These are phyloP conservation scores for Muntiacus muntjak DNA, from an alignment of 2,113 vertebrate genomes.

Conservation along the genomic window DNA sequence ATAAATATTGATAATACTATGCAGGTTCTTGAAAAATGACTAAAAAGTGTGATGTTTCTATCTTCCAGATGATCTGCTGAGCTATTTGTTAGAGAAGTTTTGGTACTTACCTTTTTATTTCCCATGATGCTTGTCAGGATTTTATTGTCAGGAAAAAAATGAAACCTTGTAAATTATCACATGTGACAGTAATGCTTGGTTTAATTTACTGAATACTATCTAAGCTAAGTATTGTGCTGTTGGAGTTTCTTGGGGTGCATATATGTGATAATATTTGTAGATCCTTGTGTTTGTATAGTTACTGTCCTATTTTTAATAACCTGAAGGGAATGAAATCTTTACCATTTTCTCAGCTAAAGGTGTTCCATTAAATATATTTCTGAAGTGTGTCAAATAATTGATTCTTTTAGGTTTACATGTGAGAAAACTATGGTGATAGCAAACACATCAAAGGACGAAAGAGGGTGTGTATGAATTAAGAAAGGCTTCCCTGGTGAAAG, in stretches of 20 bases:
- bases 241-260: neutral
- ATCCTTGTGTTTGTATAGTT: neutral
- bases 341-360: neutral
- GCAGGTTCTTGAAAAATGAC: neutral
- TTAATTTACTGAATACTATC: neutral
- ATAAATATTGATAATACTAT: neutral
- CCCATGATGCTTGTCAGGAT: neutral
- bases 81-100: neutral
- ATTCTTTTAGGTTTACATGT: neutral
- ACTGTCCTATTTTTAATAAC: slow-evolving; percentile 1
- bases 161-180: neutral
- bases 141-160: neutral
- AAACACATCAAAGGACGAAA: neutral
- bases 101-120: neutral
- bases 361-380: neutral
- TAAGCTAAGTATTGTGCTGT: neutral
- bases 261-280: neutral
- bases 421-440: neutral
- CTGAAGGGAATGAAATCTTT: neutral
- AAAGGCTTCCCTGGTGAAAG: neutral
- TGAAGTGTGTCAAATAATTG: neutral
- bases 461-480: neutral
- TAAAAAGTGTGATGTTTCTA: neutral
- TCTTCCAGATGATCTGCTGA: neutral
- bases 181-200: neutral